Evolutionary conservation across 2,113 vertebrate genomes (phyloP).

Genomic region (Silurus glanis): DNA sequence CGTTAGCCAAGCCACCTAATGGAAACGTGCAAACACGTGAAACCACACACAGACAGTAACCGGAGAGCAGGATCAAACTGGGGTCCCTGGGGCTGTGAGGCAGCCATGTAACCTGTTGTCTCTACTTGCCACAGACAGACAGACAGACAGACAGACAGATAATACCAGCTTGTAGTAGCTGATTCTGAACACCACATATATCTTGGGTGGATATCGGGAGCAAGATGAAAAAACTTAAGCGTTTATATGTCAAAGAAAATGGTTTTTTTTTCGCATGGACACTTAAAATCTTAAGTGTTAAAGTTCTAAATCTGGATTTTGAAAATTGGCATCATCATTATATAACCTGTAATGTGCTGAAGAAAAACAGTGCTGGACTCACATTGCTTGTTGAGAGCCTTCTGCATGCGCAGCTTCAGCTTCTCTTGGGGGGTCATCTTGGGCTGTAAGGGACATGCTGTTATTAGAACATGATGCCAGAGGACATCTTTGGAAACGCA

Average conservation of each 20-base stretch:
- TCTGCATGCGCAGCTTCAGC: slow-evolving; percentile 90
- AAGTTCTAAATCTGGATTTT: neutral
- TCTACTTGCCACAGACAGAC: neutral
- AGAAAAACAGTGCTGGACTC: slow-evolving; percentile 55
- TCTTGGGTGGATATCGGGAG: neutral
- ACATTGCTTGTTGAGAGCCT: slow-evolving; percentile 92
- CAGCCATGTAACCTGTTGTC: neutral
- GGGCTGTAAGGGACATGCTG: slow-evolving; percentile 74
- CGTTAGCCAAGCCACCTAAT: neutral
- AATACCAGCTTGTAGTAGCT: no score
- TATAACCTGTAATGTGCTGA: neutral
- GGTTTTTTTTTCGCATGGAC: no score
- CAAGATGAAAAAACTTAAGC: neutral
- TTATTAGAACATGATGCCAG: slow-evolving; percentile 58
- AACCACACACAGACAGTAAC: neutral
- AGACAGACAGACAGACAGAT: no score
- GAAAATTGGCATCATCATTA: neutral
- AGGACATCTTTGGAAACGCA: slow-evolving; percentile 11
- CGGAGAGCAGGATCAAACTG: neutral
- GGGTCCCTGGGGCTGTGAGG: neutral
- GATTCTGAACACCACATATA: neutral
- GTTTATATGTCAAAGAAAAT: no score
- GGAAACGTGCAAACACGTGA: neutral
- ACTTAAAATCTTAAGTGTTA: no score
- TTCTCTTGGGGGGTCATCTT: slow-evolving; percentile 92